Evolutionary conservation across 2,888 invertebrate species (phyloP).

Genomic region (Xestia sexstrigata): DNA sequence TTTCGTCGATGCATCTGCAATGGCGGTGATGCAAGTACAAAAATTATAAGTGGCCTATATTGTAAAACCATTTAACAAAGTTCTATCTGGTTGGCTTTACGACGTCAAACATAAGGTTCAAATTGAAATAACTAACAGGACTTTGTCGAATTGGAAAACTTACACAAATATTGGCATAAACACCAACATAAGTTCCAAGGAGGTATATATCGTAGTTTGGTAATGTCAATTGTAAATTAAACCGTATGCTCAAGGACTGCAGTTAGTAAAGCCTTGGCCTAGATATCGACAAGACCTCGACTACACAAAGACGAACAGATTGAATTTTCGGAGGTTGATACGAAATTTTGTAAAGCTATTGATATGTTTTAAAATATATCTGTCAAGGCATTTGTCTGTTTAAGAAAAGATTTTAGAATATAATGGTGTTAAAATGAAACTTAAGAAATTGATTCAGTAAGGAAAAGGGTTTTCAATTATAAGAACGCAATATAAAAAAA

Average conservation of each 20-base stretch:
- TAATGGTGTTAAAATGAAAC: neutral
- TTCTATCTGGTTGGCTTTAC: neutral
- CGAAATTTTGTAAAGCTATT: neutral
- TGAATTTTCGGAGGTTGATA: slow-evolving; percentile 19
- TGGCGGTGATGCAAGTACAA: neutral
- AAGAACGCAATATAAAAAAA: too few species aligned
- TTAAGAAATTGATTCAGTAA: neutral
- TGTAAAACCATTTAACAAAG: neutral
- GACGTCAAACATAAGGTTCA: neutral
- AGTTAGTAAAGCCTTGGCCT: slow-evolving; percentile 37
- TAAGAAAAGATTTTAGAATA: neutral
- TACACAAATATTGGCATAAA: neutral
- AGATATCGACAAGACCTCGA: slow-evolving; percentile 14
- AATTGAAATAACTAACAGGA: neutral
- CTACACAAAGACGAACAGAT: slow-evolving; percentile 24
- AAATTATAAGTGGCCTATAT: neutral
- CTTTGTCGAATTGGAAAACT: neutral
- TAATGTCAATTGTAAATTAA: slow-evolving; percentile 11
- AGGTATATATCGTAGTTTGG: slow-evolving; percentile 2
- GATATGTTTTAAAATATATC: slow-evolving; percentile 11
- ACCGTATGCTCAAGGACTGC: slow-evolving; percentile 28
- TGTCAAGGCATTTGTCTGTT: neutral
- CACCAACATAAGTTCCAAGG: neutral
- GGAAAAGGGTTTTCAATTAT: neutral
- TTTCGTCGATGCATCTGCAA: neutral